phyloP scores from a whole-genome alignment of 2,113 vertebrate genomes.

The Nicator chloris region DNA sequence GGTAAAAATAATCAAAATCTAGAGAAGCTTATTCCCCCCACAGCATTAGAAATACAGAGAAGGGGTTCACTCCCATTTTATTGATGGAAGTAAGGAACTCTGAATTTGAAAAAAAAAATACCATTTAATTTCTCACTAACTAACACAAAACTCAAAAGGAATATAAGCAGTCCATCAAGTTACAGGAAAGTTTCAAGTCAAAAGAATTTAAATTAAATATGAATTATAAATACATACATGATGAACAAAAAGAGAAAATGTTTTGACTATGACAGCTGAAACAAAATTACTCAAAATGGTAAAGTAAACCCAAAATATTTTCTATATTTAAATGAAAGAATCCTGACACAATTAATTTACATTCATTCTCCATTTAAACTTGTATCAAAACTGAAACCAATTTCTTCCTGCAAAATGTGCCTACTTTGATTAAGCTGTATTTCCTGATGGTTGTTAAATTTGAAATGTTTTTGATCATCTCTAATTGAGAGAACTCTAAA shows the following conservation, averaged over 20 bases:
- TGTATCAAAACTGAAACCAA: not conserved
- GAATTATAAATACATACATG: not conserved
- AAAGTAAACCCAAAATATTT: not conserved
- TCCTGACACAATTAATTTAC: not conserved
- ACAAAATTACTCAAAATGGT: not conserved
- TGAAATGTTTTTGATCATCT: conserved; percentile 9
- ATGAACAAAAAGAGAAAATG: not conserved
- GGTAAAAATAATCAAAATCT: not conserved
- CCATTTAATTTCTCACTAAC: not conserved
- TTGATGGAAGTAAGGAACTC: not conserved
- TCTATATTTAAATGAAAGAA: not conserved
- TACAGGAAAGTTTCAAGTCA: not conserved
- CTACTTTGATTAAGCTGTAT: conserved; percentile 1
- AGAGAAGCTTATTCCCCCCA: not conserved
- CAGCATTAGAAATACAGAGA: not conserved
- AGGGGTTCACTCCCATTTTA: not conserved
- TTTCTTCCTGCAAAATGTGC: not conserved
- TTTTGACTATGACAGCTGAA: not conserved
- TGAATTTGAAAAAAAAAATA: not conserved
- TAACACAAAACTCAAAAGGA: not conserved
- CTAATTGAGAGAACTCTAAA: not conserved
- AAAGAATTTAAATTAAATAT: not conserved
- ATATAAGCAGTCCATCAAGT: not conserved
- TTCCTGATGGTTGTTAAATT: not conserved
- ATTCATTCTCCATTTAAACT: not conserved